Conservation (phyloP, 2,888 invertebrate genomes). For the Drosophila meridionalis region DNA sequence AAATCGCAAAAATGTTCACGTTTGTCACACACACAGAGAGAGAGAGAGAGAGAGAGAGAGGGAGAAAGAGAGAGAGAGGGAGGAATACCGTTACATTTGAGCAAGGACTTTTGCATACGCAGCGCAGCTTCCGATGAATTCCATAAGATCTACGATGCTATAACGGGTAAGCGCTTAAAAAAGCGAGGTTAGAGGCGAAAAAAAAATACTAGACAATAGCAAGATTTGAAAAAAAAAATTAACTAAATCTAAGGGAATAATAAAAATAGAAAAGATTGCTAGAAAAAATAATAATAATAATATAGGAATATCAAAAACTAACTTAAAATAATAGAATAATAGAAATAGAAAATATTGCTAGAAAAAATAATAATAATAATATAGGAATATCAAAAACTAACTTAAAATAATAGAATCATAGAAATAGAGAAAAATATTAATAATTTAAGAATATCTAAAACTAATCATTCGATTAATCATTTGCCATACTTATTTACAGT, state of each 20-base stretch:
- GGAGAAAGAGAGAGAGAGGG: background rate
- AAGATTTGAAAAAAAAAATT: background rate
- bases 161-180: slow-evolving; percentile 6
- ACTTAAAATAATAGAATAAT: background rate
- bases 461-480: background rate
- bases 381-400: no score
- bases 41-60: background rate
- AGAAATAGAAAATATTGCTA: background rate
- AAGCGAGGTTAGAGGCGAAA: background rate
- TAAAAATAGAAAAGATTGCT: background rate
- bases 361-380: no score
- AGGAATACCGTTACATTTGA: slow-evolving; percentile 30
- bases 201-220: background rate
- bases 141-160: slow-evolving; percentile 28
- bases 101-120: slow-evolving; percentile 40
- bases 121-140: slow-evolving; percentile 39
- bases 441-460: no score
- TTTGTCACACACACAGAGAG: slow-evolving; percentile 43
- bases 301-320: no score
- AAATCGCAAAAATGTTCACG: slow-evolving; percentile 71
- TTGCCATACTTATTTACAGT: background rate
- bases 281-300: no score
- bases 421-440: no score
- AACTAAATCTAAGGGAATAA: background rate
- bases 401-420: background rate